These are phyloP conservation scores for Danio albolineatus DNA, from an alignment of 2,797 vertebrate species.

Conservation along the genomic window DNA sequence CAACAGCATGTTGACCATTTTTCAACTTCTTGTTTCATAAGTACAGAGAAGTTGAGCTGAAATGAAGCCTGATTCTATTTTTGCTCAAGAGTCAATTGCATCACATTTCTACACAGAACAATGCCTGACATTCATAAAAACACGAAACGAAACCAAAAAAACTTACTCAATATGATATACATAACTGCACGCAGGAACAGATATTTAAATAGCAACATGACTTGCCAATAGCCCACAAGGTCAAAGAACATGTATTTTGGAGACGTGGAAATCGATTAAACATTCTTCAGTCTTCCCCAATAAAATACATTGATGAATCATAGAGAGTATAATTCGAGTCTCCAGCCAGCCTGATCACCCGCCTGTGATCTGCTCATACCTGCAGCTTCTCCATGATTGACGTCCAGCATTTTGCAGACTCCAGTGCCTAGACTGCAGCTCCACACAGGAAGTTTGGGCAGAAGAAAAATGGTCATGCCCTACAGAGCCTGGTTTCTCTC, in stretches of 20 bases:
- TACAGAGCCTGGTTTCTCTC: too few relatives aligned
- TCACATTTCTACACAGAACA: not conserved
- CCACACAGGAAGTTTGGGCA: too few relatives aligned
- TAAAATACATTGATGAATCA: not conserved
- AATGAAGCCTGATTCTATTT: not conserved
- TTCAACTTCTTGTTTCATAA: too few relatives aligned
- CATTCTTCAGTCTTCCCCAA: not conserved
- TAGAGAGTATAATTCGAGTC: too few relatives aligned
- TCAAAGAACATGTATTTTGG: not conserved
- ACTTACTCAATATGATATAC: too few relatives aligned
- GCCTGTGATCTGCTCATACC: too few relatives aligned
- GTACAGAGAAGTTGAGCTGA: not conserved
- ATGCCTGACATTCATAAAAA: not conserved
- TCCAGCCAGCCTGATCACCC: too few relatives aligned
- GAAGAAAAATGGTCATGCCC: too few relatives aligned
- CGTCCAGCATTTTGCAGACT: too few relatives aligned
- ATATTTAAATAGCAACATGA: not conserved
- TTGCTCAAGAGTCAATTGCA: not conserved
- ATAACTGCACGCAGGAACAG: not conserved
- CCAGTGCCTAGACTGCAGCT: too few relatives aligned
- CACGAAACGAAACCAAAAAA: not conserved
- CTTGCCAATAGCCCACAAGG: not conserved
- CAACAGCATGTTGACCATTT: too few relatives aligned
- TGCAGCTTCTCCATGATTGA: too few relatives aligned
- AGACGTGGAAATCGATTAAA: not conserved